Evolutionary conservation across 2,113 vertebrate species (phyloP).

Genomic region (Eulacestoma nigropectus): DNA sequence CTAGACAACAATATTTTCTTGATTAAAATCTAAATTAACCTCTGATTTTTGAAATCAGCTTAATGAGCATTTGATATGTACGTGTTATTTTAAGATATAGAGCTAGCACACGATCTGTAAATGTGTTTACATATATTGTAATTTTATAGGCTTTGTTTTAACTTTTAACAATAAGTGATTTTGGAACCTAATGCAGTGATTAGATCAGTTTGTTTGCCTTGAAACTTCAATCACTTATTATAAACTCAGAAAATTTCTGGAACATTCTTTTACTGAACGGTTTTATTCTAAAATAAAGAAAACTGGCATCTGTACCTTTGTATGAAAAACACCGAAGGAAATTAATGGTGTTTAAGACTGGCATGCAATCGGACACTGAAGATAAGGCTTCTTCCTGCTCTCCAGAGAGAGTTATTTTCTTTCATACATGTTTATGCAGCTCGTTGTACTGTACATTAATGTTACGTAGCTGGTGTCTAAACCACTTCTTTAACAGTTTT

Average conservation of each 20-base stretch:
- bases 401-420: background rate
- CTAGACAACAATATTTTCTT: background rate
- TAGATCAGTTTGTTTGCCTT: constrained; percentile 39
- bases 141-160: background rate
- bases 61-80: background rate
- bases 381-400: background rate
- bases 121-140: background rate
- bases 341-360: background rate
- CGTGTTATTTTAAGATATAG: background rate
- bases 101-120: background rate
- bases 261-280: background rate
- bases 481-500: constrained; percentile 14
- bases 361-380: background rate
- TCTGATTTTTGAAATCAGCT: background rate
- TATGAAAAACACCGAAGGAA: background rate
- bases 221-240: background rate
- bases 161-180: background rate
- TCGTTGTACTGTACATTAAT: constrained; percentile 42
- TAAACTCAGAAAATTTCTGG: constrained; percentile 29
- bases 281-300: constrained; percentile 37
- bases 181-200: constrained; percentile 24
- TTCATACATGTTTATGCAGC: constrained; percentile 14
- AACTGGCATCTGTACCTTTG: background rate
- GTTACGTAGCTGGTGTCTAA: constrained; percentile 23
- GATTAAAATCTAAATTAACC: background rate